These are phyloP conservation scores for Proterorhinus semilunaris DNA, from an alignment of 2,113 vertebrate genomes.

Conservation along the genomic window DNA sequence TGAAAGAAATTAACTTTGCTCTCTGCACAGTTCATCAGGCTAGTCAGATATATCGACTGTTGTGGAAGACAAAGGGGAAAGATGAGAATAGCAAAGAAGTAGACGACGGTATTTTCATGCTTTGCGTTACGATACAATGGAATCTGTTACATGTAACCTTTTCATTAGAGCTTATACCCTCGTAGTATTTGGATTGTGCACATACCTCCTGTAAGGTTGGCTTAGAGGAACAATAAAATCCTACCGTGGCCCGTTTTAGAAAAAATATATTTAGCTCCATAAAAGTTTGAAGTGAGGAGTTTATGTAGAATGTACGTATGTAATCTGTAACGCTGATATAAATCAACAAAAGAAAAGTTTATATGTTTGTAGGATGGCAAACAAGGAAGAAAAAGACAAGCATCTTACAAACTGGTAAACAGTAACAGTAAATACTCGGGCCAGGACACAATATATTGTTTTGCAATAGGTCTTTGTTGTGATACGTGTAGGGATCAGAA, in stretches of 20 bases:
- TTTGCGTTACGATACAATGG: slow-evolving; percentile 30
- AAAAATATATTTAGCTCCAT: slow-evolving; percentile 37
- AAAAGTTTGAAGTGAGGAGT: too few species aligned
- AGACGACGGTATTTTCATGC: slow-evolving; percentile 32
- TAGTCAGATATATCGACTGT: slow-evolving; percentile 78
- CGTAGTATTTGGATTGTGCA: neutral
- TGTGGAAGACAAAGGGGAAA: slow-evolving; percentile 47
- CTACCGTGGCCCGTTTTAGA: slow-evolving; percentile 33
- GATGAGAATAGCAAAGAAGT: slow-evolving; percentile 23
- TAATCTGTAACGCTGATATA: too few species aligned
- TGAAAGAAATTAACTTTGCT: slow-evolving; percentile 82
- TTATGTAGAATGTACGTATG: too few species aligned
- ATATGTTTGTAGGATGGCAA: too few species aligned
- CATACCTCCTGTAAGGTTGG: slow-evolving; percentile 9
- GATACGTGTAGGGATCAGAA: too few species aligned
- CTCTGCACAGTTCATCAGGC: slow-evolving; percentile 70
- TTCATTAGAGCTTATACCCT: slow-evolving; percentile 9
- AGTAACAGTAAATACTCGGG: too few species aligned
- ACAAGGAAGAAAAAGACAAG: too few species aligned
- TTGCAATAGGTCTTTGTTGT: too few species aligned
- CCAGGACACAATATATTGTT: too few species aligned
- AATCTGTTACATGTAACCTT: slow-evolving; percentile 42
- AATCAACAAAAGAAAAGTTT: too few species aligned
- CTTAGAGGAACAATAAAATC: slow-evolving; percentile 27
- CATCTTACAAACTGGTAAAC: too few species aligned